These are phyloP conservation scores for Apodemus agrarius DNA, from an alignment of 2,797 vertebrate species.

Conservation along the genomic window DNA sequence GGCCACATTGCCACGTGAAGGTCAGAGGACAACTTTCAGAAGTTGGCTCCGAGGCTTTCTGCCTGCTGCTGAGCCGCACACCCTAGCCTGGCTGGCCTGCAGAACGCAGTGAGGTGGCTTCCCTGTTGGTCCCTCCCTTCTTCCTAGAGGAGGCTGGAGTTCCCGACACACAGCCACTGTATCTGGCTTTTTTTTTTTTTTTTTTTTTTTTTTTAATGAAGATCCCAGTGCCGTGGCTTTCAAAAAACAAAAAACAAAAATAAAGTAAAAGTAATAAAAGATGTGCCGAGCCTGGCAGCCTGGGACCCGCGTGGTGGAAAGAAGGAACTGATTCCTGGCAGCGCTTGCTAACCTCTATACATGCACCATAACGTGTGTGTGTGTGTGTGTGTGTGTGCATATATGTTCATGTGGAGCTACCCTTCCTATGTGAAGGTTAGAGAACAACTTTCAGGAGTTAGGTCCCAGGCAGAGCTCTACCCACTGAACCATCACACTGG, in stretches of 20 bases:
- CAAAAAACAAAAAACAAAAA: not conserved
- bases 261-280: not conserved
- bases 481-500: not conserved
- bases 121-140: not conserved
- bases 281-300: not conserved
- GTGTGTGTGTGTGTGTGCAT: not conserved
- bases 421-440: not conserved
- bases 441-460: not conserved
- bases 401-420: not conserved
- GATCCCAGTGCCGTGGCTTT: not conserved
- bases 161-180: not conserved
- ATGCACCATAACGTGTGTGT: not conserved
- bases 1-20: too few species aligned
- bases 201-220: too few species aligned
- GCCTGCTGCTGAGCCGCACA: not conserved
- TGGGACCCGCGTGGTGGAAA: not conserved
- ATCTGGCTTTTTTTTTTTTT: not conserved
- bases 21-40: not conserved
- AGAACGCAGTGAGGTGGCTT: not conserved
- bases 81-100: not conserved
- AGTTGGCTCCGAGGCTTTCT: not conserved
- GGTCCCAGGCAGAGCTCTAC: not conserved
- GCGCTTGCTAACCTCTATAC: not conserved
- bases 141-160: not conserved
- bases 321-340: not conserved